A percentile compares a stretch with the other conserved stretches of the same genome.
These are phyloP conservation scores for Amblyteles armatorius DNA, from an alignment of 2,888 invertebrate genomes.

Conservation along the genomic window DNA sequence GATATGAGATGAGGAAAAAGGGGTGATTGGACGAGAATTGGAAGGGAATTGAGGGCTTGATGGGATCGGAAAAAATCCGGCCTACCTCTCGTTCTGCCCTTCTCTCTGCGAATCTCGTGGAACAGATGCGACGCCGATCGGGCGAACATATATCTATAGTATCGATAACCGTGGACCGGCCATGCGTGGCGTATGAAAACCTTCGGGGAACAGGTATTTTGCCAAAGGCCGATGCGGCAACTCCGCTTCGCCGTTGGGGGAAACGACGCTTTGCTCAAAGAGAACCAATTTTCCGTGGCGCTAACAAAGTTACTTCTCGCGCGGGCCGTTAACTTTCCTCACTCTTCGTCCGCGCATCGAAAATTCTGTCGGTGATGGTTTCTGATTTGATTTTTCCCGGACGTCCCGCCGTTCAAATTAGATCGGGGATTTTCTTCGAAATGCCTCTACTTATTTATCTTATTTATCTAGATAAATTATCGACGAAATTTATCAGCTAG, in stretches of 20 bases:
- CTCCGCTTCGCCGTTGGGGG: conserved; percentile 74
- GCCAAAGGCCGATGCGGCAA: conserved; percentile 70
- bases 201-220: conserved; percentile 66
- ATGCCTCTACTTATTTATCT: neutral
- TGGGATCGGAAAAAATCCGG: conserved; percentile 31
- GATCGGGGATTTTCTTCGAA: neutral
- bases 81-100: neutral
- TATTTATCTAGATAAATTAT: no score
- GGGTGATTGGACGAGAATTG: conserved; percentile 9
- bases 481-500: no score
- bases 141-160: conserved; percentile 1
- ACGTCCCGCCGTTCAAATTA: neutral
- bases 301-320: conserved; percentile 77
- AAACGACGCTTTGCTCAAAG: conserved; percentile 78
- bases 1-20: neutral
- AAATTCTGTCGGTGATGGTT: conserved; percentile 71
- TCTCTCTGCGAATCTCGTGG: conserved; percentile 12
- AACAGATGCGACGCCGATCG: conserved; percentile 1
- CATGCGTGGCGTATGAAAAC: neutral
- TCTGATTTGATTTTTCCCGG: neutral
- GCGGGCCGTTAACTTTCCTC: conserved; percentile 33
- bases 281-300: conserved; percentile 79
- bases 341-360: conserved; percentile 68
- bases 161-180: conserved; percentile 39
- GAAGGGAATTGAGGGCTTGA: conserved; percentile 43